phyloP scores from a whole-genome alignment of 2,113 vertebrate species.

The Leptocoma aspasia region DNA sequence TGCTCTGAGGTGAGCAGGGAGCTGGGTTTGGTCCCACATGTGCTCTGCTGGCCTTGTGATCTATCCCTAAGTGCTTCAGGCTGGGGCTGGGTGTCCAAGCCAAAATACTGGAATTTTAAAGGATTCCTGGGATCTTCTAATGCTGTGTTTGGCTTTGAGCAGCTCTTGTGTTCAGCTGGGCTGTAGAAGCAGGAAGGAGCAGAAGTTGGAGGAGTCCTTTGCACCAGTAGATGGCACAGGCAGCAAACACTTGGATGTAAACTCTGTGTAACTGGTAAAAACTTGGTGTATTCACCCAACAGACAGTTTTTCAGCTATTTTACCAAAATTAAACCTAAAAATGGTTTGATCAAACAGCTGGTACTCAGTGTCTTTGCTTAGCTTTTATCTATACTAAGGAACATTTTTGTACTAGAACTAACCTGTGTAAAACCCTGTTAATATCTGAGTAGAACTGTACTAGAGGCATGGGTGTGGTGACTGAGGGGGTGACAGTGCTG shows the following conservation, averaged over 20 bases:
- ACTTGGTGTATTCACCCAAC: fast-evolving
- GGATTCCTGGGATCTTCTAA: fast-evolving
- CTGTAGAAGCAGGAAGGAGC: neutral
- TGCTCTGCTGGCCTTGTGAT: neutral
- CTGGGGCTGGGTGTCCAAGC: neutral
- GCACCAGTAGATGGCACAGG: constrained; percentile 40
- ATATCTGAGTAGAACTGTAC: neutral
- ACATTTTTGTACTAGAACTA: fast-evolving
- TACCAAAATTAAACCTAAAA: neutral
- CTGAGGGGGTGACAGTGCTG: neutral
- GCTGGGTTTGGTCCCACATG: neutral
- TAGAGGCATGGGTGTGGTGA: neutral
- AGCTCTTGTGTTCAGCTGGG: neutral
- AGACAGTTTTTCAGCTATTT: fast-evolving
- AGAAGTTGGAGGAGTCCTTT: fast-evolving
- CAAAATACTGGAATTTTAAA: neutral
- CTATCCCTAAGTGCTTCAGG: fast-evolving
- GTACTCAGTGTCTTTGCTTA: neutral
- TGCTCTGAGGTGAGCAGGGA: neutral
- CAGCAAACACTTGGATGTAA: neutral
- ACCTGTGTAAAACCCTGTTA: neutral
- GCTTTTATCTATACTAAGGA: neutral
- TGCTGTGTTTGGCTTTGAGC: neutral
- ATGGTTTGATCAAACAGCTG: neutral
- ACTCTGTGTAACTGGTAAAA: neutral